A percentile compares a stretch with the other conserved stretches of the same genome.
These are phyloP conservation scores for Scleropages formosus DNA, from an alignment of 2,797 vertebrate species.

Conservation along the genomic window DNA sequence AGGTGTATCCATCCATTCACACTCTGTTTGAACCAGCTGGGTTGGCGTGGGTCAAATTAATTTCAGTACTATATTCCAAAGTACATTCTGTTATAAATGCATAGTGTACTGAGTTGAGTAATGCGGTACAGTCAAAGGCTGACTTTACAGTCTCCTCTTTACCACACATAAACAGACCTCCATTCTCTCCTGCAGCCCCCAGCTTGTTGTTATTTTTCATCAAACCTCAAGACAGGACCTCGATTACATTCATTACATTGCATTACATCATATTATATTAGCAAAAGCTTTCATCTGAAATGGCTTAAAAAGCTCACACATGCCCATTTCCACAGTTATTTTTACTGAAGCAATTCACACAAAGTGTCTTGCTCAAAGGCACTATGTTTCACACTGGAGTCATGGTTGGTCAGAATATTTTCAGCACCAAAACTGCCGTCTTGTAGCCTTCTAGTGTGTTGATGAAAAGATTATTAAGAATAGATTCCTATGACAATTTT, in stretches of 20 bases:
- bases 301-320: background rate
- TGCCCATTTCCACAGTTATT: background rate
- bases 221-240: background rate
- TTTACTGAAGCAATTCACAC: conserved; percentile 15
- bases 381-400: background rate
- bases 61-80: too few relatives aligned
- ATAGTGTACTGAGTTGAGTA: background rate
- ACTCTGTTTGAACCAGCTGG: too few relatives aligned
- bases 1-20: too few relatives aligned
- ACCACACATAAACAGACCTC: background rate
- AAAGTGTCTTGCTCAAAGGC: conserved; percentile 12
- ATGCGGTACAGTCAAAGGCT: background rate
- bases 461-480: background rate
- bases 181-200: background rate
- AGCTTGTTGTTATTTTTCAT: conserved; percentile 23
- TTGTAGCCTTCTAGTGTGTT: background rate
- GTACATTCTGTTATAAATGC: too few relatives aligned
- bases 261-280: background rate
- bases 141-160: background rate
- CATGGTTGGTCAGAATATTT: conserved; percentile 11
- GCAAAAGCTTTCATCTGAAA: background rate
- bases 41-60: too few relatives aligned
- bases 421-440: background rate
- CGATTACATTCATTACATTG: background rate
- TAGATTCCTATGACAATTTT: background rate